Conservation (phyloP, 2,113 vertebrate genomes). For the Cyprinodon brontotheroides region DNA sequence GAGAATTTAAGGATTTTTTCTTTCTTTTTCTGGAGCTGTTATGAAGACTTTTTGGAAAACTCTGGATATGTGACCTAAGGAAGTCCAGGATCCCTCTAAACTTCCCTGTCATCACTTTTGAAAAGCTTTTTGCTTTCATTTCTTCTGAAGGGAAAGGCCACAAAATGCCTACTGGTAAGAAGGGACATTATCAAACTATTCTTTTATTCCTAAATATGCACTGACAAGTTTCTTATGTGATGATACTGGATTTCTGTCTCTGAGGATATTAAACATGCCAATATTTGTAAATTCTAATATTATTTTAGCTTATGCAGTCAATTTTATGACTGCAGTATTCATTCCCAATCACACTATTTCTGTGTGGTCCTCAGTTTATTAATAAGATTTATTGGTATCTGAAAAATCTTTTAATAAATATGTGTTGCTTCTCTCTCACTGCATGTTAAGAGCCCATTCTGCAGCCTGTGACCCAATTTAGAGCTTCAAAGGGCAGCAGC, state of each 20-base stretch:
- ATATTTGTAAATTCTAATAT: neutral
- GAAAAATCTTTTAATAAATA: constrained; percentile 11
- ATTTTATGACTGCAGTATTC: neutral
- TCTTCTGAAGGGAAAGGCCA: constrained; percentile 39
- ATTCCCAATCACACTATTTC: neutral
- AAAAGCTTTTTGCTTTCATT: neutral
- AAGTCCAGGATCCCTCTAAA: constrained; percentile 22
- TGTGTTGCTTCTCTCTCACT: constrained; percentile 38
- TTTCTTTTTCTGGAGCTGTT: neutral
- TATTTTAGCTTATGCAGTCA: neutral
- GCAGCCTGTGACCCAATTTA: constrained; percentile 80
- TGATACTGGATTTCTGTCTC: neutral
- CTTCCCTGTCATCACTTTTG: constrained; percentile 8
- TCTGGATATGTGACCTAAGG: constrained; percentile 64
- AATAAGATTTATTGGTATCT: neutral
- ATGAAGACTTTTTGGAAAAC: constrained; percentile 55
- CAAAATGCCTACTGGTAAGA: constrained; percentile 76
- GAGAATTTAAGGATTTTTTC: constrained; percentile 33
- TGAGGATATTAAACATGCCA: neutral
- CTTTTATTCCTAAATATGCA: constrained; percentile 5
- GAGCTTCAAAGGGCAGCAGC: constrained; percentile 67
- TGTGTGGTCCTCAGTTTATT: neutral
- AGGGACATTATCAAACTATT: neutral
- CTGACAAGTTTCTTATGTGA: constrained; percentile 12
- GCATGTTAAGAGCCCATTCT: constrained; percentile 68